Evolutionary conservation across 2,888 invertebrate species (phyloP).

Genomic region (Nephrocerus scutellatus): DNA sequence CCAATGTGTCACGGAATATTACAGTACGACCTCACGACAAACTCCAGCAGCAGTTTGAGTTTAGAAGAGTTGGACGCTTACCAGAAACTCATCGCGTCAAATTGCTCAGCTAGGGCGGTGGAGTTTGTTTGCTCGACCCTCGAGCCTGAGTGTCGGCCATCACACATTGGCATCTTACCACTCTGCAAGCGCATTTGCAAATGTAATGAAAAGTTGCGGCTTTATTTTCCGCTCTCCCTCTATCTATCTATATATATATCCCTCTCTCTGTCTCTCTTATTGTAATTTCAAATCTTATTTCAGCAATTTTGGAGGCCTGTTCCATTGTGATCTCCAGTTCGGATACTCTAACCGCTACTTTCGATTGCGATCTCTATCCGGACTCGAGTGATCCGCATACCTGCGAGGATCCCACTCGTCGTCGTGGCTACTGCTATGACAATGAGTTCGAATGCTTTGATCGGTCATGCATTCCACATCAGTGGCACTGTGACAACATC

Average conservation of each 20-base stretch:
- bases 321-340: slow-evolving; percentile 55
- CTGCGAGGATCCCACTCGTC: slow-evolving; percentile 52
- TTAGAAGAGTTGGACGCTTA: slow-evolving; percentile 50
- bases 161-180: slow-evolving; percentile 53
- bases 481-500: slow-evolving; percentile 53
- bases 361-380: slow-evolving; percentile 57
- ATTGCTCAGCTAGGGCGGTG: slow-evolving; percentile 57
- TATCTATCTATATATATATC: not conserved
- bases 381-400: slow-evolving; percentile 49
- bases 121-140: slow-evolving; percentile 59
- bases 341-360: slow-evolving; percentile 50
- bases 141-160: slow-evolving; percentile 61
- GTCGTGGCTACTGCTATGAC: slow-evolving; percentile 49
- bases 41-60: slow-evolving; percentile 30
- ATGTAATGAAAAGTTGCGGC: slow-evolving; percentile 46
- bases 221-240: not conserved
- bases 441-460: slow-evolving; percentile 56
- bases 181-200: slow-evolving; percentile 61
- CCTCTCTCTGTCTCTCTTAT: not conserved
- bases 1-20: slow-evolving; percentile 56
- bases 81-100: slow-evolving; percentile 55
- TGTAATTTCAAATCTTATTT: slow-evolving; percentile 24
- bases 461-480: slow-evolving; percentile 55
- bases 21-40: slow-evolving; percentile 60
- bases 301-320: slow-evolving; percentile 59